Evolutionary conservation across 2,888 invertebrate species (phyloP).

Genomic region (Netelia melanura): DNA sequence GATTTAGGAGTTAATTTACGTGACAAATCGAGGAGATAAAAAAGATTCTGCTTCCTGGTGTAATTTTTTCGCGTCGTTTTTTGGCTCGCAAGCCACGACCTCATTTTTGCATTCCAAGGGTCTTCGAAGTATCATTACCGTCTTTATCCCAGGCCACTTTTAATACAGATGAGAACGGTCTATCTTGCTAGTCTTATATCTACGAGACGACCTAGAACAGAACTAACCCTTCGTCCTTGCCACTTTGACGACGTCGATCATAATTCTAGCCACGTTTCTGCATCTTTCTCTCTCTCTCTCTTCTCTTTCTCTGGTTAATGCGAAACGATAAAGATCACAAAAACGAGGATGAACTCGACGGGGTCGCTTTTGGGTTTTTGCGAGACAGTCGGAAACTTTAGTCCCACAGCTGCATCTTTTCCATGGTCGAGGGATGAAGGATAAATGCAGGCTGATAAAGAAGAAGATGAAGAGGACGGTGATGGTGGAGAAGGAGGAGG

Average conservation of each 20-base stretch:
- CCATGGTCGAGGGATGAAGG: constrained; percentile 43
- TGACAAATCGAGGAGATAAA: not conserved
- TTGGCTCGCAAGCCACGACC: not conserved
- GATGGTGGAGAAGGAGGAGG: constrained; percentile 26
- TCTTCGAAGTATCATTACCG: not conserved
- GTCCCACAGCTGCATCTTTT: constrained; percentile 47
- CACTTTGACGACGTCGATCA: constrained; percentile 29
- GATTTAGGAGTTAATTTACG: too few species aligned
- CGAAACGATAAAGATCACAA: constrained; percentile 47
- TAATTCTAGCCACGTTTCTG: constrained; percentile 32
- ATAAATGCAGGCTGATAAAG: constrained; percentile 52
- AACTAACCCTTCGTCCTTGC: not conserved
- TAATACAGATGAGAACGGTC: not conserved
- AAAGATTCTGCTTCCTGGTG: not conserved
- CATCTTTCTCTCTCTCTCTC: not conserved
- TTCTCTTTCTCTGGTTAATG: constrained; percentile 30
- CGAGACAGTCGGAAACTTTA: constrained; percentile 42
- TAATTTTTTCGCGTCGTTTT: not conserved
- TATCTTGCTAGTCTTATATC: not conserved
- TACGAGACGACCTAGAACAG: not conserved
- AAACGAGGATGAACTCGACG: constrained; percentile 32
- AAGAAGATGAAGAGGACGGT: constrained; percentile 28
- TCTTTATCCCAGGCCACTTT: not conserved
- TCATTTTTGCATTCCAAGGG: not conserved
- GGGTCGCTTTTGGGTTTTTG: constrained; percentile 3